Percentiles rank a stretch among this genome's conserved stretches.
Conservation (phyloP, 2,888 invertebrate genomes). For the Tinea pellionella region DNA sequence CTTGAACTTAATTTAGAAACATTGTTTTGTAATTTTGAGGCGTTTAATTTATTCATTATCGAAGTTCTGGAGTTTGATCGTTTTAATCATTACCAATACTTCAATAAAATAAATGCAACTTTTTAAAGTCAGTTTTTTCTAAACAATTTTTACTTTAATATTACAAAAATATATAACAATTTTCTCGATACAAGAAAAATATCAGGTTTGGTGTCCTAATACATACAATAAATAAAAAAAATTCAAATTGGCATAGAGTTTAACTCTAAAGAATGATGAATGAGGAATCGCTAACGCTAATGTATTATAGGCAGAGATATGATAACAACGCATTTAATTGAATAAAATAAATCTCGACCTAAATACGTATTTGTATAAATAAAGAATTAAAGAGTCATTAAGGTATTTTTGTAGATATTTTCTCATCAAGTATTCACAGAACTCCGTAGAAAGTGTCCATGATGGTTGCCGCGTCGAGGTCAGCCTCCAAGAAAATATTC, state of each 20-base stretch:
- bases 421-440: constrained; percentile 36
- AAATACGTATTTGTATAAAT: neutral
- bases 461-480: constrained; percentile 52
- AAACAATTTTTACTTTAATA: no score
- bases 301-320: neutral
- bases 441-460: constrained; percentile 62
- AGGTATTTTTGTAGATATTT: neutral
- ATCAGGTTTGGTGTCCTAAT: no score
- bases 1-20: neutral
- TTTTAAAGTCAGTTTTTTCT: no score
- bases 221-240: no score
- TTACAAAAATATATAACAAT: no score
- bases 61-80: no score
- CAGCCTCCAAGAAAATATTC: constrained; percentile 59
- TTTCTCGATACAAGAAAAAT: no score
- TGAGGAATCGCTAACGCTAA: neutral
- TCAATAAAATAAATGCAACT: no score
- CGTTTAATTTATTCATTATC: no score
- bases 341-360: neutral
- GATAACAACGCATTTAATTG: no score
- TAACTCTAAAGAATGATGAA: neutral
- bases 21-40: neutral
- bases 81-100: no score
- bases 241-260: neutral
- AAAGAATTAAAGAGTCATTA: neutral